Evolutionary conservation across 2,797 vertebrate species (phyloP).

Genomic region (Rhyacichthys aspro): DNA sequence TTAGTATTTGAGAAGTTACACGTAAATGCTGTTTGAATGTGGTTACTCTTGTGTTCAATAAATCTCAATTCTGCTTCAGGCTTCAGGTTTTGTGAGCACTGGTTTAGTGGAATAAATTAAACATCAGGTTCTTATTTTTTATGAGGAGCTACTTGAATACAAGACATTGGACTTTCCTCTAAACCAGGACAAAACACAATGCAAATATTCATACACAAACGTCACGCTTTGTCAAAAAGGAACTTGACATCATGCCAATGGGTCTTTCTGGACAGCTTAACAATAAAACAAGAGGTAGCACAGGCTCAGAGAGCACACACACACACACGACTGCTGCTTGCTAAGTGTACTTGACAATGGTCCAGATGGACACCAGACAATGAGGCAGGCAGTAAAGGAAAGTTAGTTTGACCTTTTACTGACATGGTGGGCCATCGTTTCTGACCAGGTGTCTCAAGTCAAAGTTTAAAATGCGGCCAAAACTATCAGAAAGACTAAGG

Average conservation of each 20-base stretch:
- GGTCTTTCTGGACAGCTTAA: constrained; percentile 49
- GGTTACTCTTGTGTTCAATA: too few relatives aligned
- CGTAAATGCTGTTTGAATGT: too few relatives aligned
- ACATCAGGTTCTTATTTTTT: constrained; percentile 17
- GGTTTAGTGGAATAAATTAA: not conserved
- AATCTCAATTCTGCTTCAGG: too few relatives aligned
- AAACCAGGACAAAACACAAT: constrained; percentile 16
- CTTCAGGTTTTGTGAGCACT: too few relatives aligned
- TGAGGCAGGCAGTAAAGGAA: constrained; percentile 28
- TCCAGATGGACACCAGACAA: constrained; percentile 59
- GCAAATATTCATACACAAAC: constrained; percentile 5
- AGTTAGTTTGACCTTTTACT: constrained; percentile 17
- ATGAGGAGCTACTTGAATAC: constrained; percentile 17
- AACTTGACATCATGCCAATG: constrained; percentile 56
- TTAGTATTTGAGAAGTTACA: constrained; percentile 7
- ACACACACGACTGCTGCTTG: constrained; percentile 13
- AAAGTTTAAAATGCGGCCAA: constrained; percentile 49
- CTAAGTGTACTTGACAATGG: constrained; percentile 50
- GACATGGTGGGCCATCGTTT: constrained; percentile 34
- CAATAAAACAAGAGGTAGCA: constrained; percentile 62
- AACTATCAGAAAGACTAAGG: constrained; percentile 29
- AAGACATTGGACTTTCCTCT: constrained; percentile 11
- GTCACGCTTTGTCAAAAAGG: constrained; percentile 49
- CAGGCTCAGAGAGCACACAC: constrained; percentile 25
- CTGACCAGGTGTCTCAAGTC: constrained; percentile 36